Base-by-base conservation (phyloP, 1,140 invertebrate genomes). In the Liolophura sinensis region DNA sequence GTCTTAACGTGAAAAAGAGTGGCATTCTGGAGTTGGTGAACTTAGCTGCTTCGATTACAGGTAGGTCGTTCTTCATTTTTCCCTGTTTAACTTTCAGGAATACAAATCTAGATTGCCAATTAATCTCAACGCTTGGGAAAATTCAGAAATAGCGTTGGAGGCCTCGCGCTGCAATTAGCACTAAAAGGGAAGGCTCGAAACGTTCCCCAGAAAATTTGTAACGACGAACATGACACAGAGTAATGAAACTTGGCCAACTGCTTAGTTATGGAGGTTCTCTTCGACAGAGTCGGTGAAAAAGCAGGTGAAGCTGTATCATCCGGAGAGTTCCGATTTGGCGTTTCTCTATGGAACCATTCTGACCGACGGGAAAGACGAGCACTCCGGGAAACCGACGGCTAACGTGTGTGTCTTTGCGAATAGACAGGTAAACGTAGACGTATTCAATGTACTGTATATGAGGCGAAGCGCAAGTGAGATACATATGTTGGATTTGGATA, bases 331-430 rank as follows among this genome's bases (percentile, higher is more conserved):
- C 6, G 80, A 81, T 46, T 68, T 83, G 46, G 78, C 76, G 0
- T 85, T 79, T 65, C 48, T 85, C 7, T 83, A 82, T 62, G 83
- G 83, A 12, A 81, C 78, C 14, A 83, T 85, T 55, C 51, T 84
- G 0, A 83, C 81, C 5, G 82, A 85, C 62, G 78, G 77, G 7
- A 71, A 73, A 24, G 77, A 79, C 27, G 56, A 63, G 31, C 71
- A 22, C 51, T 49, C 47, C 15, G 62, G 74, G 18, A 61, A 59
- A 22, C 66, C 74, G 16, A 75, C 72, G 18, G 47, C 64, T 20
- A 80, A 81, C 64, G 57, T 82, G 7, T 82, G 80, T 65, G 76
- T 84, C 1, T 85, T 83, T 73, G 83, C 81, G 18, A 76, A 84
- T 65, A 69, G 67, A 59, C 69, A 83, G 79, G 82, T 82, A 67